phyloP scores from a whole-genome alignment of 2,113 vertebrate species.

The Choloepus hoffmanni region DNA sequence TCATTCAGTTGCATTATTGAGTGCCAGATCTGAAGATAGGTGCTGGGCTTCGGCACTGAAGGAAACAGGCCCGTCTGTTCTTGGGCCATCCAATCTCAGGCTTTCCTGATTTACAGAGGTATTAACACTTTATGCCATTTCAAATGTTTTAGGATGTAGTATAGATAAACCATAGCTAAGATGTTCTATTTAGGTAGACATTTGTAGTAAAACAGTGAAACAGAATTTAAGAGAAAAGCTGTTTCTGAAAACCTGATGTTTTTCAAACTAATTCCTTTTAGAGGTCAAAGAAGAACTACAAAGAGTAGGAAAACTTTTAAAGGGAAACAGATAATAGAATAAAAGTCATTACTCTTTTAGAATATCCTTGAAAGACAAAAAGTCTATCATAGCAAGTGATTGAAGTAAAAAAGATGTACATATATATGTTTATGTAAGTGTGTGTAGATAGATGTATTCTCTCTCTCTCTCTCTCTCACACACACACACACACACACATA shows the following conservation, averaged over 20 bases:
- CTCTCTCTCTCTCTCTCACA: too few species aligned
- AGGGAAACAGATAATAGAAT: neutral
- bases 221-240: neutral
- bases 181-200: neutral
- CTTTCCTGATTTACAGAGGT: neutral
- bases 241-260: neutral
- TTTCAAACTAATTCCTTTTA: conserved; percentile 19
- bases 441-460: too few species aligned
- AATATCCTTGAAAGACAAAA: neutral
- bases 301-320: neutral
- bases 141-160: neutral
- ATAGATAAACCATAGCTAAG: neutral
- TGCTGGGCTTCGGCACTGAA: neutral
- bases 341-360: neutral
- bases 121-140: neutral
- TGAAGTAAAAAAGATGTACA: neutral
- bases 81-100: neutral
- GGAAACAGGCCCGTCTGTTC: neutral
- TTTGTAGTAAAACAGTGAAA: neutral
- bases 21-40: neutral
- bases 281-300: neutral
- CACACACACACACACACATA: neutral
- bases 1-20: neutral
- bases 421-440: neutral
- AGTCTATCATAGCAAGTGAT: neutral